phyloP scores from a whole-genome alignment of 1,140 invertebrate species.

The Chrysomallon squamiferum region DNA sequence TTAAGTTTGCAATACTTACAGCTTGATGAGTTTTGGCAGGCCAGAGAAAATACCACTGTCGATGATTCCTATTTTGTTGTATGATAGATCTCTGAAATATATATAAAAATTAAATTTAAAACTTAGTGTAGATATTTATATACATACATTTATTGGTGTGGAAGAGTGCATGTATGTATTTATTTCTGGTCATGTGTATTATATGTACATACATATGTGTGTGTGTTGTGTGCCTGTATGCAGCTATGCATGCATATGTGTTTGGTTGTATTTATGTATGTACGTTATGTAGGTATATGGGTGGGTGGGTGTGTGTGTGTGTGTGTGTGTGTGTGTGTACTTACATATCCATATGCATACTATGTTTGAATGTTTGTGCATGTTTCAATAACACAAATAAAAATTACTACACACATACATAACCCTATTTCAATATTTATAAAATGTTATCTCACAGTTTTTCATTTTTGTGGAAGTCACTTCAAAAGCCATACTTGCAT shows the following conservation, averaged over 20 bases:
- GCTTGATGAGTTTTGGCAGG: conserved; percentile 49
- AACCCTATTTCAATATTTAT: too few relatives aligned
- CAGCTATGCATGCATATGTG: background rate
- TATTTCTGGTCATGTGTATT: background rate
- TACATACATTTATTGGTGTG: background rate
- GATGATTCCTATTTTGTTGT: conserved; percentile 51
- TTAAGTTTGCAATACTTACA: too few relatives aligned
- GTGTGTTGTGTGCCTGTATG: background rate
- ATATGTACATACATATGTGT: background rate
- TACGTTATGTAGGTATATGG: background rate
- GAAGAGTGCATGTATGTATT: background rate
- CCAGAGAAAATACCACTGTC: conserved; percentile 54
- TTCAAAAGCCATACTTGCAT: too few relatives aligned
- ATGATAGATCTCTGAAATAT: conserved; percentile 51
- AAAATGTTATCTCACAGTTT: too few relatives aligned
- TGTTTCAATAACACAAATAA: too few relatives aligned
- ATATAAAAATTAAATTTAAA: conserved; percentile 3
- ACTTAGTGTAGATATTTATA: background rate
- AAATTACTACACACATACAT: too few relatives aligned
- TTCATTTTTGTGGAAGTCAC: too few relatives aligned
- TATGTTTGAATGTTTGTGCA: too few relatives aligned
- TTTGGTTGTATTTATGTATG: background rate
- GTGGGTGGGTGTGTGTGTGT: background rate
- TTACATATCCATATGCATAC: background rate
- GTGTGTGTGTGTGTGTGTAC: background rate